phyloP scores from a whole-genome alignment of 2,797 vertebrate genomes.

The Danio albolineatus region DNA sequence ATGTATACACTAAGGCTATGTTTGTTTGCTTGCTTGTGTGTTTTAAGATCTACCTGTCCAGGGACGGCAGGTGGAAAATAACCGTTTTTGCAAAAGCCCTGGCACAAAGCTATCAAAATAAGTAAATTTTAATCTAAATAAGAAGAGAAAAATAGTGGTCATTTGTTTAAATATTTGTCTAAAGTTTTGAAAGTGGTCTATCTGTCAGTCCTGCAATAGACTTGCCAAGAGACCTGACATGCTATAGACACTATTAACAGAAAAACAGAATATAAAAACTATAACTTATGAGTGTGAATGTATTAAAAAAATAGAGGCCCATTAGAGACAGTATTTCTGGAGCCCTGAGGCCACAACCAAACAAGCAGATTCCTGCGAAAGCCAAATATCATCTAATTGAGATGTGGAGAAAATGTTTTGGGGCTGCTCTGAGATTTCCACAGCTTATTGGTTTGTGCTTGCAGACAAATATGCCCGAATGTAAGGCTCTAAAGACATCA shows the following conservation, averaged over 20 bases:
- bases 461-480: constrained; percentile 34
- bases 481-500: not conserved
- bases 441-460: not conserved
- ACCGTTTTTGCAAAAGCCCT: too few relatives aligned
- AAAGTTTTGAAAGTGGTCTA: too few relatives aligned
- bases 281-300: not conserved
- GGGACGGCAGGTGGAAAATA: too few relatives aligned
- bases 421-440: constrained; percentile 16
- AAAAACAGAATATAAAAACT: not conserved
- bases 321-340: constrained; percentile 7
- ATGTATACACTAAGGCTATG: too few relatives aligned
- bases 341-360: constrained; percentile 32
- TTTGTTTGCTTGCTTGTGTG: too few relatives aligned
- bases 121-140: too few relatives aligned
- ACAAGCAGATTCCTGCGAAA: not conserved
- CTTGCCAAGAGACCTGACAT: not conserved
- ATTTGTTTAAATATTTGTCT: too few relatives aligned
- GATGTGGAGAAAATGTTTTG: constrained; percentile 7
- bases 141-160: too few relatives aligned
- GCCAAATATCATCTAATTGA: constrained; percentile 23
- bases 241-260: not conserved
- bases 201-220: not conserved
- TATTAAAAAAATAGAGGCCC: not conserved
- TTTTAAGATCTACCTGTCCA: too few relatives aligned
- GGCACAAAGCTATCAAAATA: too few relatives aligned